These are phyloP conservation scores for Alectoris magna DNA, from an alignment of 2,797 vertebrate genomes.

Conservation along the genomic window DNA sequence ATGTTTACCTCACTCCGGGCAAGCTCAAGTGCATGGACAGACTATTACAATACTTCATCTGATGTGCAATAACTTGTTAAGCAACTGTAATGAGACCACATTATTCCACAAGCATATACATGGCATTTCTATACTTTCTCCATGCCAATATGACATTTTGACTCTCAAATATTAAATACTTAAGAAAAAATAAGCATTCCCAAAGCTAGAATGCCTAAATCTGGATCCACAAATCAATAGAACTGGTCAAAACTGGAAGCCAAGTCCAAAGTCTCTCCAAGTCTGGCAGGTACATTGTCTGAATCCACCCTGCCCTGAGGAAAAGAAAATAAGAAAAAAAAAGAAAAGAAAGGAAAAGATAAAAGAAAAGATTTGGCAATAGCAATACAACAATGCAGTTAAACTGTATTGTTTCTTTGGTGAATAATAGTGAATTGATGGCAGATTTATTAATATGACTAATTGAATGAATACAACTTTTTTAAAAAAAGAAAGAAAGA, in stretches of 20 bases:
- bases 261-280: background rate
- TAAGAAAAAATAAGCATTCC: background rate
- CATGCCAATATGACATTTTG: background rate
- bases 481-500: background rate
- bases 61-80: background rate
- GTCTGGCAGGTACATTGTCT: background rate
- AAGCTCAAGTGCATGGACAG: conserved; percentile 38
- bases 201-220: background rate
- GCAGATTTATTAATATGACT: background rate
- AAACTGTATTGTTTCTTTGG: background rate
- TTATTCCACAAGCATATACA: background rate
- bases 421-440: background rate
- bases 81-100: background rate
- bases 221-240: background rate
- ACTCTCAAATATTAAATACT: background rate
- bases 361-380: background rate
- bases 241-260: background rate
- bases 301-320: background rate
- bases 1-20: conserved; percentile 49
- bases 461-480: background rate
- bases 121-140: background rate
- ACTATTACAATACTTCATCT: conserved; percentile 3
- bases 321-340: background rate
- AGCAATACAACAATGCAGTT: background rate
- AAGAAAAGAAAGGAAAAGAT: background rate